Percentiles rank a stretch among this genome's conserved stretches.
phyloP scores from a whole-genome alignment of 2,888 invertebrate species.

The Xanthostigma xanthostigma region DNA sequence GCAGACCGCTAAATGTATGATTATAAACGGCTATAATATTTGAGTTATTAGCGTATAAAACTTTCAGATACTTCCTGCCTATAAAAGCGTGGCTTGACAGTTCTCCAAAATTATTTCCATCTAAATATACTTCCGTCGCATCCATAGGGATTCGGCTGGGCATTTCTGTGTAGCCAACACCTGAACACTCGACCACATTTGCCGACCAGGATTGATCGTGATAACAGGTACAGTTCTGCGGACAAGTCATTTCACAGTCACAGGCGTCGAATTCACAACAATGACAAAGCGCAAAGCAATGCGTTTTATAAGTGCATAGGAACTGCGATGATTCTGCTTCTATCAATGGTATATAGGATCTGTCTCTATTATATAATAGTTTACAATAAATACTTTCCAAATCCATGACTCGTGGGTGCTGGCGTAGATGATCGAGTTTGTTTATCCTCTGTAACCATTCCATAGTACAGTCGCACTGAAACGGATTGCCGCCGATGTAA shows the following conservation, averaged over 20 bases:
- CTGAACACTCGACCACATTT: conserved; percentile 84
- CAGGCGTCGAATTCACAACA: conserved; percentile 96
- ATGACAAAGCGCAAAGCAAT: conserved; percentile 87
- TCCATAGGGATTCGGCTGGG: conserved; percentile 88
- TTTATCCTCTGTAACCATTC: conserved; percentile 91
- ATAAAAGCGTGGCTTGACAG: conserved; percentile 81
- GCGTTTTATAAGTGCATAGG: conserved; percentile 80
- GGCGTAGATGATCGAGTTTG: conserved; percentile 63
- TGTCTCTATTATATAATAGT: conserved; percentile 69
- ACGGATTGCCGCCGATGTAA: conserved; percentile 87
- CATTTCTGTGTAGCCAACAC: conserved; percentile 63
- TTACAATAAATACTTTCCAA: conserved; percentile 81
- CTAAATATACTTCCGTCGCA: conserved; percentile 86
- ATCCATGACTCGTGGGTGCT: conserved; percentile 84
- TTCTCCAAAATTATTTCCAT: conserved; percentile 80
- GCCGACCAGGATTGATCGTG: conserved; percentile 88
- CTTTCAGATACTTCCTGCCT: conserved; percentile 77
- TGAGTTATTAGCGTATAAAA: conserved; percentile 77
- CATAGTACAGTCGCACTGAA: conserved; percentile 89
- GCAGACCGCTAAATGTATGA: conserved; percentile 79
- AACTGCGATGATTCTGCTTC: conserved; percentile 82
- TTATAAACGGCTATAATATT: conserved; percentile 74
- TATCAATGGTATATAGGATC: conserved; percentile 69
- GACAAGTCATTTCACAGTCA: conserved; percentile 96
- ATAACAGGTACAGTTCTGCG: conserved; percentile 85